A percentile compares a stretch with the other conserved stretches of the same genome.
phyloP scores from a whole-genome alignment of 2,797 vertebrate species.

The Sebastes flavidus region DNA sequence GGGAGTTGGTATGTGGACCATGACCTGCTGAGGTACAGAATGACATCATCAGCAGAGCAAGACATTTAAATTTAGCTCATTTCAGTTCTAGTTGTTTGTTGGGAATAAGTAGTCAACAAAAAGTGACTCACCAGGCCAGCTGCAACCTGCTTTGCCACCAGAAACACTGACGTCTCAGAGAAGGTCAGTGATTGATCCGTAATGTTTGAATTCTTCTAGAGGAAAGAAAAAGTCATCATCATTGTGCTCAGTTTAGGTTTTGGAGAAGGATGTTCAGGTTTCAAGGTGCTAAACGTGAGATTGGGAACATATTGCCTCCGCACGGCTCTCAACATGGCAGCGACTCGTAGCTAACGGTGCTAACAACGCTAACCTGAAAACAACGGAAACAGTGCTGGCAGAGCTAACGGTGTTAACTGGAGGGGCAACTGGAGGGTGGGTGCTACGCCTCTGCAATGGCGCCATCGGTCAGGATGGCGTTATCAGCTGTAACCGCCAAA shows the following conservation, averaged over 20 bases:
- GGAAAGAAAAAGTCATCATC: not conserved
- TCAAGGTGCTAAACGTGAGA: not conserved
- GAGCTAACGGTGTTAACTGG: too few relatives aligned
- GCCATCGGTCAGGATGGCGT: too few relatives aligned
- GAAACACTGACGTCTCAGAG: constrained; percentile 75
- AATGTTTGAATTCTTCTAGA: constrained; percentile 29
- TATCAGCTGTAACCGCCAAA: too few relatives aligned
- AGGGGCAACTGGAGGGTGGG: too few relatives aligned
- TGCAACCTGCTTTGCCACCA: constrained; percentile 77
- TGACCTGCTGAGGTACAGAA: not conserved
- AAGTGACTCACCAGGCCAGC: constrained; percentile 73
- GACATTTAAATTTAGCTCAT: not conserved
- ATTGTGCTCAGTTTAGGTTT: not conserved
- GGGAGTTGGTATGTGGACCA: not conserved
- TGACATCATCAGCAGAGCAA: too few relatives aligned
- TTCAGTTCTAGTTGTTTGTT: not conserved
- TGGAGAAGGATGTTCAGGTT: not conserved
- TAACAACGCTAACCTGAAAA: too few relatives aligned
- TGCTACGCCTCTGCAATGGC: too few relatives aligned
- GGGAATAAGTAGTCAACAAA: not conserved
- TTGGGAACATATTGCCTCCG: too few relatives aligned
- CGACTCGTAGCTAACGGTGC: too few relatives aligned
- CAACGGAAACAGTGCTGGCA: too few relatives aligned
- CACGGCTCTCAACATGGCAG: too few relatives aligned
- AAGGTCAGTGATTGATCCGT: constrained; percentile 40